phyloP scores from a whole-genome alignment of 2,797 vertebrate species.

The Salarias fasciatus region DNA sequence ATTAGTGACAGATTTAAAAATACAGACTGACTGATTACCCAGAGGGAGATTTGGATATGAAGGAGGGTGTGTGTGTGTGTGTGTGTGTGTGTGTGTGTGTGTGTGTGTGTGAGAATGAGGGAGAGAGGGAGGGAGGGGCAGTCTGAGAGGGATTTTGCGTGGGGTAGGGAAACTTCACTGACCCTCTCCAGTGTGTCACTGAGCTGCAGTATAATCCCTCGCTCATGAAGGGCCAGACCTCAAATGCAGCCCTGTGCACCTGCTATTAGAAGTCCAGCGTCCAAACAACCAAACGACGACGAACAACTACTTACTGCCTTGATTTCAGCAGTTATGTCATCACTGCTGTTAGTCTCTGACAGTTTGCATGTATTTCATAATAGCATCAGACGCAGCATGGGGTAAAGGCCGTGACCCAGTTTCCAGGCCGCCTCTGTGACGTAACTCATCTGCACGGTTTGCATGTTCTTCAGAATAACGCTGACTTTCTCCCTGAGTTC shows the following conservation, averaged over 20 bases:
- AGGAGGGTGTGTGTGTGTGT: constrained; percentile 22
- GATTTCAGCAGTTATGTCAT: constrained; percentile 56
- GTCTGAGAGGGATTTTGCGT: constrained; percentile 27
- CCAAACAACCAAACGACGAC: constrained; percentile 48
- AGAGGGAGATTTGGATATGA: constrained; percentile 63
- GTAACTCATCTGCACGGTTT: constrained; percentile 59
- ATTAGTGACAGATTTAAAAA: constrained; percentile 75
- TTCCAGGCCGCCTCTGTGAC: constrained; percentile 51
- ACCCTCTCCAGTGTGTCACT: constrained; percentile 45
- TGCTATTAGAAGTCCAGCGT: constrained; percentile 39
- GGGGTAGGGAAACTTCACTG: constrained; percentile 42
- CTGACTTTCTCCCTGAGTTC: constrained; percentile 24
- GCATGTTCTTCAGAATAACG: constrained; percentile 39
- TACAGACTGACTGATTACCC: constrained; percentile 66
- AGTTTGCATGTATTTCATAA: constrained; percentile 59
- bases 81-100: constrained; percentile 12
- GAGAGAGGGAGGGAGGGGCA: constrained; percentile 8
- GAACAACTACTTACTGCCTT: constrained; percentile 51
- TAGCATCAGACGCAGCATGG: constrained; percentile 27
- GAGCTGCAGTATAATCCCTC: constrained; percentile 55
- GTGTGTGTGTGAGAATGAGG: neutral
- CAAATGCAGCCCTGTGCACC: constrained; percentile 37
- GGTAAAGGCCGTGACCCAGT: constrained; percentile 64
- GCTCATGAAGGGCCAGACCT: constrained; percentile 34
- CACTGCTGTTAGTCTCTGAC: constrained; percentile 45